phyloP scores from a whole-genome alignment of 2,888 invertebrate species.

The Melinaea menophilus region DNA sequence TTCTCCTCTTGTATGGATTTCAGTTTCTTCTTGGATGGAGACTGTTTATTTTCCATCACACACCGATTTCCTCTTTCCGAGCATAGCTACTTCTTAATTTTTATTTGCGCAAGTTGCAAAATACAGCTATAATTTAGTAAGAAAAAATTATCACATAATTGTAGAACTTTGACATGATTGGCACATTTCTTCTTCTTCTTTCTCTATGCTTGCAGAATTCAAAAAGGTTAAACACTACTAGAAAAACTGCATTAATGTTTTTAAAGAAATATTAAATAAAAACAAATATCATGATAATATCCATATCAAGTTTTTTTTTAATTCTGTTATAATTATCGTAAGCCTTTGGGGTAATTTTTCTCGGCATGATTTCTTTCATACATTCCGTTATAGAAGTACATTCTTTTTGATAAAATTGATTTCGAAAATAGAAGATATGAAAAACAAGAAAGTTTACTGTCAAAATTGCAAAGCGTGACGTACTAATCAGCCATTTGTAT shows the following conservation, averaged over 20 bases:
- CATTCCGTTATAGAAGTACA: slow-evolving; percentile 14
- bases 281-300: not conserved
- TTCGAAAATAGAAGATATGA: slow-evolving; percentile 60
- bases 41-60: slow-evolving; percentile 74
- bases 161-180: slow-evolving; percentile 1
- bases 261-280: not conserved
- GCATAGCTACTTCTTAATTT: slow-evolving; percentile 51
- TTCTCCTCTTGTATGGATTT: slow-evolving; percentile 64
- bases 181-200: slow-evolving; percentile 1
- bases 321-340: not conserved
- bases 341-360: not conserved
- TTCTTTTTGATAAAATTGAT: slow-evolving; percentile 38
- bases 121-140: slow-evolving; percentile 21
- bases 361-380: not conserved
- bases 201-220: not conserved
- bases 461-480: slow-evolving; percentile 67
- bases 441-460: slow-evolving; percentile 58
- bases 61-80: slow-evolving; percentile 65
- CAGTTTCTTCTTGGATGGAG: slow-evolving; percentile 63
- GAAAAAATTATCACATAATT: slow-evolving; percentile 5
- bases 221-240: not conserved
- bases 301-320: not conserved
- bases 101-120: slow-evolving; percentile 6
- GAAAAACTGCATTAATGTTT: not conserved
- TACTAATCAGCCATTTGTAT: slow-evolving; percentile 54